Percentiles rank a stretch among this genome's conserved stretches.
Evolutionary conservation across 2,888 invertebrate genomes (phyloP).

Genomic region (Acholoe squamosa): DNA sequence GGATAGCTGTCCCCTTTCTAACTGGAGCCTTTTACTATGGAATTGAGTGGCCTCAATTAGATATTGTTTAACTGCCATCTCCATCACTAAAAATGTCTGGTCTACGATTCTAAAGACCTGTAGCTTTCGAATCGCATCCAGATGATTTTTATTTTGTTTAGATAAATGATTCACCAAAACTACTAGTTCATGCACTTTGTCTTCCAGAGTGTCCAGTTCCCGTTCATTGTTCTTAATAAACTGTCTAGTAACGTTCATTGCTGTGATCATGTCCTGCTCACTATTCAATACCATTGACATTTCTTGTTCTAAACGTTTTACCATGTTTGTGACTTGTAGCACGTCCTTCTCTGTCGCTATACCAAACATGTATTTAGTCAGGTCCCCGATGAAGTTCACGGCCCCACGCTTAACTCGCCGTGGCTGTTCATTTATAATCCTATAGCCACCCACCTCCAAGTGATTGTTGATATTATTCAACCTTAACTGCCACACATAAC

Average conservation of each 20-base stretch:
- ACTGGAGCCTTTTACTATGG: not conserved
- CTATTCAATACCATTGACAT: not conserved
- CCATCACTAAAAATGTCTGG: no score
- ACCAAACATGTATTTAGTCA: not conserved
- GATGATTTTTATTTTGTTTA: no score
- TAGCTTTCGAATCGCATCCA: not conserved
- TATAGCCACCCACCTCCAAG: no score
- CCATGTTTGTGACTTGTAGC: not conserved
- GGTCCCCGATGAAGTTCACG: not conserved
- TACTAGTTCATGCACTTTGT: no score
- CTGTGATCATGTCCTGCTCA: not conserved
- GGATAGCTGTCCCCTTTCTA: not conserved
- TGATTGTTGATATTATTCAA: no score
- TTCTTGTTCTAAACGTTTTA: not conserved
- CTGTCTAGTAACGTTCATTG: not conserved
- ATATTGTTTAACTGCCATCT: not conserved
- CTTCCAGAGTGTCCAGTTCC: no score
- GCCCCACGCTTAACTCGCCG: no score
- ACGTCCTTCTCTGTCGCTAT: not conserved
- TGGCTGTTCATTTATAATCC: no score
- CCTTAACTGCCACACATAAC: no score
- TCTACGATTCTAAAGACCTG: not conserved
- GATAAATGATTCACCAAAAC: no score
- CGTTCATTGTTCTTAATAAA: not conserved
- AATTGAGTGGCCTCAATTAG: not conserved